Evolutionary conservation across 1,140 invertebrate genomes (phyloP).

Genomic region (Pseudomyrmex gracilis): DNA sequence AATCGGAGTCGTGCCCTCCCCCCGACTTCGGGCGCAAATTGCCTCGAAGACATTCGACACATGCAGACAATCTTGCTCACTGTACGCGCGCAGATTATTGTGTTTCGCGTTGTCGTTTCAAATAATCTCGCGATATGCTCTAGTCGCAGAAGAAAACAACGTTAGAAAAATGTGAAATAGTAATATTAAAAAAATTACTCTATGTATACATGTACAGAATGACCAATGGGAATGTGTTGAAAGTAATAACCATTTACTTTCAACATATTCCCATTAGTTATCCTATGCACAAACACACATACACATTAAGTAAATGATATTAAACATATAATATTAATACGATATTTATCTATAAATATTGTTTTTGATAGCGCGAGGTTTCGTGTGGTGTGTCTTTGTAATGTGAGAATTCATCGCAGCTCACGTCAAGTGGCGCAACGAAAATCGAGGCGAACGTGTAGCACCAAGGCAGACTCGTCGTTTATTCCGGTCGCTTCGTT

Average conservation of each 20-base stretch:
- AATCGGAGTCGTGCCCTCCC: constrained; percentile 33
- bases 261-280: too few relatives aligned
- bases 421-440: not conserved
- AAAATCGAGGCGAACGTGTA: not conserved
- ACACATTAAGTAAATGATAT: too few relatives aligned
- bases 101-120: not conserved
- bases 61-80: not conserved
- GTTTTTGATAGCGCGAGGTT: not conserved
- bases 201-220: too few relatives aligned
- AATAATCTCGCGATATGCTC: not conserved
- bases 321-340: not conserved
- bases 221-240: too few relatives aligned
- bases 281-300: too few relatives aligned
- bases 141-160: not conserved
- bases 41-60: constrained; percentile 37
- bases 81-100: not conserved
- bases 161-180: too few relatives aligned
- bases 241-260: too few relatives aligned
- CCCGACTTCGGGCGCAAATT: constrained; percentile 49
- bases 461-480: not conserved
- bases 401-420: not conserved
- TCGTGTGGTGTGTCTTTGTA: not conserved
- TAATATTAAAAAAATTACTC: too few relatives aligned
- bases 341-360: not conserved
- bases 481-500: constrained; percentile 65